Evolutionary conservation across 2,113 vertebrate species (phyloP), one percentile per base, ranked within the genome.

Genomic region (Melanerpes aurifrons): DNA sequence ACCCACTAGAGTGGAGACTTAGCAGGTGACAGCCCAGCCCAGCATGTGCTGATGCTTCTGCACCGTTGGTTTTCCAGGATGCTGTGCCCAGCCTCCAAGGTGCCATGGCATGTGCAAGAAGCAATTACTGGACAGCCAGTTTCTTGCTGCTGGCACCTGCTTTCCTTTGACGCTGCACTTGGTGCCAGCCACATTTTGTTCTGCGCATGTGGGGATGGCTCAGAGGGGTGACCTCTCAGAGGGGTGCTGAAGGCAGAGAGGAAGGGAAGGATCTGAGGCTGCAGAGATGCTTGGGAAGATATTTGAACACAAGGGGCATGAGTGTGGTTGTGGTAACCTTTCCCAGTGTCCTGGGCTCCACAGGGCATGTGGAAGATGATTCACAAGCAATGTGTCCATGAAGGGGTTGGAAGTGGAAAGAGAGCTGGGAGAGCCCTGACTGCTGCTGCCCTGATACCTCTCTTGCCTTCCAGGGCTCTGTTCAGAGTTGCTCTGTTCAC

Each of bases 361-460:
- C 8, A 64, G 32, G 21, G 7, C 18, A 5, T 7, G 2, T 66
- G 56, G 40, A 53, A 70, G 12, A 11, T 54, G 1, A 2, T 70
- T 70, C 31, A 20, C 35, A 66, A 54, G 37, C n/a, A 62, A 8
- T 0, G 0, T 48, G 19, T 54, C 31, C 5, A 1, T 17, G 13
- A 10, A 2, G 28, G 56, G 17, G 20, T 12, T 88, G n/a, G 50
- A 54, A 63, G 68, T 69, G 32, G 43, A 72, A 25, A 9, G 16
- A 50, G 6, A 24, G 25, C 9, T 1, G 21, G n/a, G 10, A 12
- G 13, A 45, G 20, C 16, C 5, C 56, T 32, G 26, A 5, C 9
- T 62, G 26, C 32, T 84, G 31, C 31, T 63, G 28, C 21, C 28
- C 5, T 6, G 4, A 9, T 8, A 3, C 26, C 12, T 72, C 4